Percentiles rank a stretch among this genome's conserved stretches.
These are phyloP conservation scores for Nycticryphes semicollaris DNA, from an alignment of 2,113 vertebrate genomes.

Conservation along the genomic window DNA sequence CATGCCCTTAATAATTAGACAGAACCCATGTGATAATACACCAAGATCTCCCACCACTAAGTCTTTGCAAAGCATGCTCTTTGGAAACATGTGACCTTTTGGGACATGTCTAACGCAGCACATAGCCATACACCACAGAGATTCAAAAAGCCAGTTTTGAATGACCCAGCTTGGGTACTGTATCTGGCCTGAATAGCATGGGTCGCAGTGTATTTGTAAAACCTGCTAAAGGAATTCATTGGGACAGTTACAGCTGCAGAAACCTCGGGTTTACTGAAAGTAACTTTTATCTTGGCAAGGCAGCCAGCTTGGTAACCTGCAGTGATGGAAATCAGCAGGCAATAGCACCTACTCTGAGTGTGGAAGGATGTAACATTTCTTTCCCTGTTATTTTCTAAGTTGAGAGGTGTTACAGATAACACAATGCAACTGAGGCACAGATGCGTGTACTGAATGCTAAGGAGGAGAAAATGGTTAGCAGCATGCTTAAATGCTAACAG, in stretches of 20 bases:
- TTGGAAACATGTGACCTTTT: neutral
- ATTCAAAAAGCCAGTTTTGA: neutral
- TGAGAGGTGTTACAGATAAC: neutral
- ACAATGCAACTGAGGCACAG: fast-evolving
- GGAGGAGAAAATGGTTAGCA: slow-evolving; percentile 11
- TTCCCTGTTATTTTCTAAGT: neutral
- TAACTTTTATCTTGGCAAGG: neutral
- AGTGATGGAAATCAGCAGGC: neutral
- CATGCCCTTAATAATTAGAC: slow-evolving; percentile 34
- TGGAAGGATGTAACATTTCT: neutral
- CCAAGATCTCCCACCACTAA: neutral
- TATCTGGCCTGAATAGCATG: neutral
- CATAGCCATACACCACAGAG: neutral
- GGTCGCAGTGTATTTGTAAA: neutral
- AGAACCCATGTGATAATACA: neutral
- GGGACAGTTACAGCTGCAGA: neutral
- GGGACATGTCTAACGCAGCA: neutral
- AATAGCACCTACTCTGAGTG: neutral
- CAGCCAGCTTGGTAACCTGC: neutral
- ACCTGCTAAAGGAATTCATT: neutral
- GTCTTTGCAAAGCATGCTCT: neutral
- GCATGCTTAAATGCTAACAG: neutral
- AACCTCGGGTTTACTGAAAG: neutral
- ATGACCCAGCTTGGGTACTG: neutral
- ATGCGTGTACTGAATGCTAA: neutral